Base-by-base conservation (phyloP, 2,113 vertebrate genomes). In the Dicrurus megarhynchus region DNA sequence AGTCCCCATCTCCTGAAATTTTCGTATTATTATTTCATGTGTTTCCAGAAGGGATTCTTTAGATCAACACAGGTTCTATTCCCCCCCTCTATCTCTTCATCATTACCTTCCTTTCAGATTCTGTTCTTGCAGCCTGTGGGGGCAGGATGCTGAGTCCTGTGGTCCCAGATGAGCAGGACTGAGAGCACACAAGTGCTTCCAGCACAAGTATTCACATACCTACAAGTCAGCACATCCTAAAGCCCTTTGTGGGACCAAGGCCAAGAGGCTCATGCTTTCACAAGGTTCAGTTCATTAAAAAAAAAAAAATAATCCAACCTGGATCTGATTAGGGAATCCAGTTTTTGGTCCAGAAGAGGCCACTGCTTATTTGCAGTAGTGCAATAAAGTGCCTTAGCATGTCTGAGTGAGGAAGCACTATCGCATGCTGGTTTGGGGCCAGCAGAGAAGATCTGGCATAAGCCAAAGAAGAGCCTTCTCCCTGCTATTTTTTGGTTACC, bases 351-450 rank as follows among this genome's bases (percentile, higher is more conserved):
- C 71, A 83, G 75, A 76, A 71, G 67, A 95, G 96, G 78, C 87
- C 93, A 96, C 91, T 96, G 33, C 84, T 84, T 74, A 42, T 57
- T 95, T 84, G 80, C 87, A 87, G 84, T 79, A 87, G 65, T 64
- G 82, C 11, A 83, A 63, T 55, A 64, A 83, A 57, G 26, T 80
- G 46, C 78, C 85, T 94, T 85, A 79, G 81, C 85, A 56, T 33
- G 73, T 96, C 84, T 80, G 75, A 86, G 74, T 60, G 57, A 95
- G 59, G 28, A 52, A 93, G 70, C 78, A 80, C 41, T 41, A 35
- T 64, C 52, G 50, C 73, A 59, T 1, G 0, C 55, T 77, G 63
- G 4, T 81, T 44, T 77, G 59, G 44, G 88, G 85, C 56, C 71
- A 71, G 53, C 35, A 52, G 87, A 71, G 69, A 80, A 84, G 55